Percentiles rank a stretch among this genome's conserved stretches.
phyloP scores from a whole-genome alignment of 2,113 vertebrate genomes.

The Calcarius ornatus region DNA sequence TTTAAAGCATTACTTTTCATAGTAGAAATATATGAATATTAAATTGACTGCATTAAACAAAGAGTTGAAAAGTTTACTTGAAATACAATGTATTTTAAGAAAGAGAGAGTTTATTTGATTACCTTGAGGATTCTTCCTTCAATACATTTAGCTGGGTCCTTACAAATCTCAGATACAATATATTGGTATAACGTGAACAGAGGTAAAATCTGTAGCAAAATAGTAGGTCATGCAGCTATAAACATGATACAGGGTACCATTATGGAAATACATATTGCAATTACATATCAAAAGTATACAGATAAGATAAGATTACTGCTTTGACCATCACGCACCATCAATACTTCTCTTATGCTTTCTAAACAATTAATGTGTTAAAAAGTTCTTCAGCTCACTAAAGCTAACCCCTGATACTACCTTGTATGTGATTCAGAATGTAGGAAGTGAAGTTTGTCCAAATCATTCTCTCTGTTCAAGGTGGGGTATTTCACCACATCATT shows the following conservation, averaged over 20 bases:
- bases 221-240: neutral
- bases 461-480: neutral
- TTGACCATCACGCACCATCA: neutral
- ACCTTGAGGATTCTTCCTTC: slow-evolving; percentile 91
- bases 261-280: neutral
- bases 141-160: slow-evolving; percentile 76
- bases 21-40: neutral
- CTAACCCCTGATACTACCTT: neutral
- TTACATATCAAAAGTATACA: neutral
- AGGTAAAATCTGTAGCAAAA: slow-evolving; percentile 82
- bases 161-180: slow-evolving; percentile 82
- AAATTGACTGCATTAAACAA: neutral
- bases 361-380: neutral
- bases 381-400: neutral
- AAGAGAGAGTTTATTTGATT: slow-evolving; percentile 2
- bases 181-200: slow-evolving; percentile 85
- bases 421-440: neutral
- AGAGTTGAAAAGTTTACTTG: neutral
- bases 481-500: neutral
- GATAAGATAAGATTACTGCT: neutral
- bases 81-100: neutral
- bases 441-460: neutral
- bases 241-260: neutral
- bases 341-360: neutral
- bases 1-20: neutral